phyloP scores from a whole-genome alignment of 2,113 vertebrate genomes.

The Baryphthengus martii region DNA sequence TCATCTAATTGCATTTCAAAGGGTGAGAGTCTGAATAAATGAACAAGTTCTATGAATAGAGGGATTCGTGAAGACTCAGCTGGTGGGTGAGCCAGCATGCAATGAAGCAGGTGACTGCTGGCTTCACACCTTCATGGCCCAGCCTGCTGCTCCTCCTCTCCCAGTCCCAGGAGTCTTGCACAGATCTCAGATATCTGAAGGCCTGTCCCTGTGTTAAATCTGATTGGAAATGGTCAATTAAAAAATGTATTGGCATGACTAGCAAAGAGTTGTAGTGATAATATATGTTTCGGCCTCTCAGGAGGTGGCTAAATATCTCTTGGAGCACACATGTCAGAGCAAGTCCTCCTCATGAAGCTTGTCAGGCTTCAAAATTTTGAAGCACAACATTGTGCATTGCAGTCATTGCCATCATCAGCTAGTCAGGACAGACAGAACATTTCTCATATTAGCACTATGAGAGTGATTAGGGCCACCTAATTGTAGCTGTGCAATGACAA shows the following conservation, averaged over 20 bases:
- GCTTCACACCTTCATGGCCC: neutral
- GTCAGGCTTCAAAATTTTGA: neutral
- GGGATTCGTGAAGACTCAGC: neutral
- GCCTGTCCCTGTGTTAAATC: neutral
- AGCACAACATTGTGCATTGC: neutral
- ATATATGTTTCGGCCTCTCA: neutral
- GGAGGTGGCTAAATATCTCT: neutral
- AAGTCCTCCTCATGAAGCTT: neutral
- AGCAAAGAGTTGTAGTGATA: neutral
- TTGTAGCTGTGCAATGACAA: slow-evolving; percentile 39
- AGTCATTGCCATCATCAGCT: neutral
- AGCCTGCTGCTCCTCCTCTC: neutral
- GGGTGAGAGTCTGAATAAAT: neutral
- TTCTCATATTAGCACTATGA: neutral
- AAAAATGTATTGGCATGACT: neutral
- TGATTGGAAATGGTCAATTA: neutral
- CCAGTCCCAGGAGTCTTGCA: neutral
- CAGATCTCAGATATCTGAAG: neutral
- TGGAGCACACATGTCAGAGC: neutral
- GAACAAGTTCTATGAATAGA: neutral
- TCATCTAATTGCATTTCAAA: slow-evolving; percentile 17
- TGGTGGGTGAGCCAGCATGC: neutral
- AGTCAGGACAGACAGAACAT: neutral
- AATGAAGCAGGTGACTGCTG: neutral
- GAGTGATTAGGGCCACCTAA: slow-evolving; percentile 43